Conservation (phyloP, 2,797 vertebrate species). For the Schizopygopsis pylzovi region DNA sequence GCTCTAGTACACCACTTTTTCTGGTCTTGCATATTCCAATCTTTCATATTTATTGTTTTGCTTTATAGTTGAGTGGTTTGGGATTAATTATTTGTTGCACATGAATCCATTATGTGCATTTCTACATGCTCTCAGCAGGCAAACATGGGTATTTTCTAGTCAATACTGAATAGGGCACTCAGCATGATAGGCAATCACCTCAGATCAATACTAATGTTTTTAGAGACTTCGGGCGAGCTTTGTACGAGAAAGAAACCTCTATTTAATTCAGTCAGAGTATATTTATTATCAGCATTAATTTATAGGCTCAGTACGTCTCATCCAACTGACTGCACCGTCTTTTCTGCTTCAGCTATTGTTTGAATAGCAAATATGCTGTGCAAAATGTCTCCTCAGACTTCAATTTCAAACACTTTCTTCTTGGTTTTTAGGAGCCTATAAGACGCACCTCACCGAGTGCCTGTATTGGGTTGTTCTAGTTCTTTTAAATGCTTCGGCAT, state of each 20-base stretch:
- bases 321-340: constrained; percentile 8
- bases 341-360: constrained; percentile 27
- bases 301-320: constrained; percentile 67
- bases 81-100: constrained; percentile 49
- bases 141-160: constrained; percentile 72
- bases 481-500: constrained; percentile 35
- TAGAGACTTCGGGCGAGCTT: constrained; percentile 66
- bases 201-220: constrained; percentile 83
- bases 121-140: constrained; percentile 51
- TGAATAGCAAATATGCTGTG: constrained; percentile 24
- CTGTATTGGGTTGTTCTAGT: not conserved
- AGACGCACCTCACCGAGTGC: constrained; percentile 31
- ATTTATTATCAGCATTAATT: constrained; percentile 72
- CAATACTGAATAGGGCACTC: constrained; percentile 84
- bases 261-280: constrained; percentile 74
- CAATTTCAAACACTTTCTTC: constrained; percentile 34
- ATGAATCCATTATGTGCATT: constrained; percentile 45
- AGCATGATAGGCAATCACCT: constrained; percentile 83
- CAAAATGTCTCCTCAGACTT: constrained; percentile 31
- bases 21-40: not conserved
- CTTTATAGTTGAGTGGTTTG: constrained; percentile 40
- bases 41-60: constrained; percentile 42
- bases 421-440: constrained; percentile 36
- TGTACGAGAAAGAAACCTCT: constrained; percentile 48
- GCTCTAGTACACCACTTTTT: not conserved